Base-by-base conservation (phyloP, 2,888 invertebrate species). In the Pediacus dermestoides region DNA sequence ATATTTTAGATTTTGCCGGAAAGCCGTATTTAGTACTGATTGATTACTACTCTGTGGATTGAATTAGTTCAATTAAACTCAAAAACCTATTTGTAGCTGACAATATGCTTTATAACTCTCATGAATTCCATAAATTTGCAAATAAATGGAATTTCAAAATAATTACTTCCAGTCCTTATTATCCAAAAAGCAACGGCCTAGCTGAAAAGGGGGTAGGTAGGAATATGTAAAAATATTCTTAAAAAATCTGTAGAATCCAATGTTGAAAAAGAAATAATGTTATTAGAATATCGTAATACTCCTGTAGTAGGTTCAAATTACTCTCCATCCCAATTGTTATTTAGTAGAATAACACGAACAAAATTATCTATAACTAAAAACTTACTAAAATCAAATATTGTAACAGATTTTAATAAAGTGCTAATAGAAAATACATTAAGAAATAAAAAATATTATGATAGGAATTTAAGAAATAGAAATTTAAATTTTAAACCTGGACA, bases 31-130 rank as follows among this genome's bases (percentile, higher is more conserved):
- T n/a, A n/a, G n/a, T n/a, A n/a, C n/a, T n/a, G n/a, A n/a, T n/a
- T n/a, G n/a, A n/a, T n/a, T n/a, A n/a, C n/a, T n/a, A n/a, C 37
- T 9, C 44, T 34, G 12, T 46, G 44, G 41, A 35, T 46, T 16
- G 41, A 44, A 15, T 7, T 41, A 10, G 15, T 12, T 15, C 16
- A 3, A 10, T 13, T 41, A 12, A 14, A 30, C 15, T n/a, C 14
- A 2, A 42, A 37, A 33, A 34, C 37, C n/a, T 28, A 16, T 23
- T 50, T 11, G 15, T 49, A 4, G 41, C 42, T 10, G 52, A 53
- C 31, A 54, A 54, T 35, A 43, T 42, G 28, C 52, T 52, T 2
- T 54, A 53, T 37, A 36, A 43, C 14, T 47, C 42, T 28, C 21
- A 8, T 9, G 32, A 45, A 37, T 51, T 55, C 18, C n/a, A n/a